Base-by-base conservation (phyloP, 1,140 invertebrate species). In the Drosophila sp. region DNA sequence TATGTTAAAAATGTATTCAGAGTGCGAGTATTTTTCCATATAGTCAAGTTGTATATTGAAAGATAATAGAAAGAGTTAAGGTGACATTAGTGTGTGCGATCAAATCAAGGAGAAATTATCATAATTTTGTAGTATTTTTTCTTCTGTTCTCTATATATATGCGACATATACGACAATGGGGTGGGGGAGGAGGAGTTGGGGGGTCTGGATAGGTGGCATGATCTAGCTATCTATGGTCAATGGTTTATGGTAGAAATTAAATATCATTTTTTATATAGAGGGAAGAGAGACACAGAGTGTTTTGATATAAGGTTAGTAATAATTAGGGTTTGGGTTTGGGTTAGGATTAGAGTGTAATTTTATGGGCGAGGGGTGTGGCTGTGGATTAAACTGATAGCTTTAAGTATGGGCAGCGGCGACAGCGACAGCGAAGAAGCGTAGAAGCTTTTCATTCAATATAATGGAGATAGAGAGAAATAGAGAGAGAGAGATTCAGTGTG, bases 1-100 rank as follows among this genome's bases (percentile, higher is more conserved):
- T 66, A 82, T 87, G 66, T 76, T 70, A 86, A 72, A 79, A 79
- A 79, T 68, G 57, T 63, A 72, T 63, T 72, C 67, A 40, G 70
- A 66, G 80, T 71, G 62, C 44, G 75, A 44, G 76, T 32, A 57
- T 76, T 77, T 63, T 80, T 72, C 79, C 83, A 84, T 76, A 78
- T 76, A 78, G 83, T 80, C 77, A 80, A 86, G 84, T 83, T 83
- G 80, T 50, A 50, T 50, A 50, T 50, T 50, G 44, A 90, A 90
- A 89, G 85, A 89, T 75, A 89, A 47, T 74, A 89, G 81, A 89
- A 89, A 89, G 85, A 89, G 84, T 90, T 89, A 50, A 50, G 44
- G 44, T 85, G 77, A 72, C 84, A 89, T 89, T 89, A 89, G 84
- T 89, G 84, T 89, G 84, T 50, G 44, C 73, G 71, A 63, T 76